A percentile compares a stretch with the other conserved stretches of the same genome.
Evolutionary conservation across 2,888 invertebrate genomes (phyloP).

Genomic region (Drosophila neutralis): DNA sequence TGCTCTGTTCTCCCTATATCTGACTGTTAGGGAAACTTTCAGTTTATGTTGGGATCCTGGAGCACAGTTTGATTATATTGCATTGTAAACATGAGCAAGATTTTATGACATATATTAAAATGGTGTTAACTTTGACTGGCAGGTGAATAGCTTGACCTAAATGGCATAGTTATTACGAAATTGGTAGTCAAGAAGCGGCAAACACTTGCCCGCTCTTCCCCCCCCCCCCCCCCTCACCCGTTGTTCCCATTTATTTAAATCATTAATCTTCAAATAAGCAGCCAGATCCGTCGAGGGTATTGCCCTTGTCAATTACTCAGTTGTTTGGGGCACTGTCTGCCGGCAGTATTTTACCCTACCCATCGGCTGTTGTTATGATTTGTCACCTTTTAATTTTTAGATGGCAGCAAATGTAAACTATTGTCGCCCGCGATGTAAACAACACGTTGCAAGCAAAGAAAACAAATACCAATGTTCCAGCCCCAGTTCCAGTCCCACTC

Average conservation of each 20-base stretch:
- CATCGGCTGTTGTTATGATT: constrained; percentile 70
- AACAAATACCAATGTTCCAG: constrained; percentile 58
- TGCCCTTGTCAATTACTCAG: constrained; percentile 38
- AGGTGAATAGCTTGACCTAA: neutral
- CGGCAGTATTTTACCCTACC: constrained; percentile 22
- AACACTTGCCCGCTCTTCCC: neutral
- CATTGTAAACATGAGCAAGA: neutral
- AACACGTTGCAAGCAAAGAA: constrained; percentile 66
- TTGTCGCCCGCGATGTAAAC: constrained; percentile 74
- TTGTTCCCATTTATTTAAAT: neutral
- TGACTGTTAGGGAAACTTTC: neutral
- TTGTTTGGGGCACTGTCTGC: constrained; percentile 3
- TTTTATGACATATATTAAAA: neutral
- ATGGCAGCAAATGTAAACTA: constrained; percentile 76
- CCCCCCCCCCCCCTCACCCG: no score
- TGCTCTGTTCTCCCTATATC: neutral
- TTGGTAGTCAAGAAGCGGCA: constrained; percentile 8
- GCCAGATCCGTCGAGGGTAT: constrained; percentile 40
- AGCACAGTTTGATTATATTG: neutral
- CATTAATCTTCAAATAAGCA: neutral
- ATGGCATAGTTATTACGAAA: neutral
- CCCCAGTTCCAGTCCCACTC: neutral
- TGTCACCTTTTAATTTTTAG: constrained; percentile 78
- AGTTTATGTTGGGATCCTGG: neutral
- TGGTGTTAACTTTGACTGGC: neutral